Percentiles rank a stretch among this genome's conserved stretches.
Evolutionary conservation across 2,797 vertebrate species (phyloP).

Genomic region (Microhierax caerulescens): DNA sequence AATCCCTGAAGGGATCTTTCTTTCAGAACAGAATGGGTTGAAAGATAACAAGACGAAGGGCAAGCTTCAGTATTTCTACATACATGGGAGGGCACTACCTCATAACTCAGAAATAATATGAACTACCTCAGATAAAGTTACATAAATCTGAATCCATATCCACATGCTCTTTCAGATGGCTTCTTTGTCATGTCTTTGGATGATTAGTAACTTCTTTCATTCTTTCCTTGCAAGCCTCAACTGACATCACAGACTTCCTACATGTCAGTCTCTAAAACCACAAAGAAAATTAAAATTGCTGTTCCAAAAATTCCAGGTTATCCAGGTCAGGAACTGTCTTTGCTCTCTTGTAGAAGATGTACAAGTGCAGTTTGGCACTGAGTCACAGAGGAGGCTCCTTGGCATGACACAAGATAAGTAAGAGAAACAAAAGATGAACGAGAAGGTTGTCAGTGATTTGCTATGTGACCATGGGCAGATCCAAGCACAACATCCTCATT

Average conservation of each 20-base stretch:
- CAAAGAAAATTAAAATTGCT: neutral
- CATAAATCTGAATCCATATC: neutral
- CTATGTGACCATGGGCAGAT: neutral
- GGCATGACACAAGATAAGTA: neutral
- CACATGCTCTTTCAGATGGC: neutral
- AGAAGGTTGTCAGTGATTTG: neutral
- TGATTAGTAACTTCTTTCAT: neutral
- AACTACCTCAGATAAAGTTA: neutral
- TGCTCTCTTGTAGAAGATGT: neutral
- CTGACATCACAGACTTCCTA: neutral
- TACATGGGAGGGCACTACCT: neutral
- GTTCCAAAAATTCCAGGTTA: neutral
- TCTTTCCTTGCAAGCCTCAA: neutral
- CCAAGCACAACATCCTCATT: neutral
- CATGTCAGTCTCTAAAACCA: accelerated
- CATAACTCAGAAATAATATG: neutral
- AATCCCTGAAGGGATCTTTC: neutral
- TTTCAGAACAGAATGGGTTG: neutral
- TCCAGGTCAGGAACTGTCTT: neutral
- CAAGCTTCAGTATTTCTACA: neutral
- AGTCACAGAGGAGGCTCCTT: neutral
- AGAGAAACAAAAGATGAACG: neutral
- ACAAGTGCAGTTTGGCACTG: neutral
- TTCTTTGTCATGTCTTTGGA: neutral
- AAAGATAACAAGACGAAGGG: neutral